Evolutionary conservation across 2,113 vertebrate genomes (phyloP).

Genomic region (Passer montanus): DNA sequence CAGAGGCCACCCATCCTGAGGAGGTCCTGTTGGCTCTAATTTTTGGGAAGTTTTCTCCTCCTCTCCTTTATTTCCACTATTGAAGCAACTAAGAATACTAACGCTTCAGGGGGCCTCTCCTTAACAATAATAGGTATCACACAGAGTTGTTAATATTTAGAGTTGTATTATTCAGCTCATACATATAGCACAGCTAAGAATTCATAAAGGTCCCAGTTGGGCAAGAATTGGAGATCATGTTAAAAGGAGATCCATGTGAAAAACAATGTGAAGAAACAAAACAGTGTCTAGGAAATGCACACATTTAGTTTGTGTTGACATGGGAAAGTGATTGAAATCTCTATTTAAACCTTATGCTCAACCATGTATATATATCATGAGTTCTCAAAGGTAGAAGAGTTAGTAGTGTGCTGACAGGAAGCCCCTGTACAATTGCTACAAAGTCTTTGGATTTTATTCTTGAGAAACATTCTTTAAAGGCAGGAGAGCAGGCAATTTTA

Average conservation of each 20-base stretch:
- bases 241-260: not conserved
- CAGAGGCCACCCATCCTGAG: not conserved
- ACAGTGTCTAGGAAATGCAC: not conserved
- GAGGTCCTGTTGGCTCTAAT: not conserved
- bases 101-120: not conserved
- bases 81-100: conserved; percentile 54
- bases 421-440: not conserved
- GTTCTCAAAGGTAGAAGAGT: not conserved
- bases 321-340: not conserved
- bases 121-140: not conserved
- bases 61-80: not conserved
- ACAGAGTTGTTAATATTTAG: not conserved
- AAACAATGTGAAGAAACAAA: not conserved
- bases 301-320: not conserved
- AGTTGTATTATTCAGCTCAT: not conserved
- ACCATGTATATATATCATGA: not conserved
- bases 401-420: not conserved
- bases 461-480: not conserved
- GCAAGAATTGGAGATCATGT: not conserved
- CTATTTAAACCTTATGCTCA: not conserved
- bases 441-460: not conserved
- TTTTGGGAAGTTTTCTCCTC: not conserved
- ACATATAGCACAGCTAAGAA: not conserved
- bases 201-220: not conserved
- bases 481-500: not conserved